Evolutionary conservation across 2,113 vertebrate species (phyloP).

Genomic region (Melierax canorus): DNA sequence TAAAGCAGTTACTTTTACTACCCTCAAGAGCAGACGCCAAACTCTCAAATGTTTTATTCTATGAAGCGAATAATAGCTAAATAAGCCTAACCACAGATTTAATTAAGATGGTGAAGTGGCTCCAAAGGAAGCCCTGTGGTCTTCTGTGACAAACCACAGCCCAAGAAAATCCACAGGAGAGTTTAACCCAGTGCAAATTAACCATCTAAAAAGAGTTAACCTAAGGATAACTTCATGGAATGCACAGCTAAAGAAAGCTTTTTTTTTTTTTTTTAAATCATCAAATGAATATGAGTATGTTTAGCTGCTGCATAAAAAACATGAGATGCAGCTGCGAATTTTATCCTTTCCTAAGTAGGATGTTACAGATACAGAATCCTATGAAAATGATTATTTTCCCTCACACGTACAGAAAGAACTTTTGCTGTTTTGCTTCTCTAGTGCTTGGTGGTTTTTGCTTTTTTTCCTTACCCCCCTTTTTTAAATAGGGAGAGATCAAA

Average conservation of each 20-base stretch:
- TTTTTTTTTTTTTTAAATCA: background rate
- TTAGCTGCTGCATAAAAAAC: background rate
- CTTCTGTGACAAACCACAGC: slow-evolving; percentile 40
- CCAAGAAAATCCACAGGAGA: background rate
- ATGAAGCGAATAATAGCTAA: slow-evolving; percentile 7
- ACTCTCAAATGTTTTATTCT: background rate
- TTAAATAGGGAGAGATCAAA: background rate
- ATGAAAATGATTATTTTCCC: background rate
- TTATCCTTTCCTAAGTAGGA: background rate
- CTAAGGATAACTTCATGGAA: background rate
- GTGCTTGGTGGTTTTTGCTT: background rate
- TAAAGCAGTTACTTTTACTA: background rate
- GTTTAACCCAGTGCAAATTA: background rate
- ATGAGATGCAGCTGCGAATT: background rate
- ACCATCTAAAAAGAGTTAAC: background rate
- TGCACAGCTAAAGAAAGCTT: background rate
- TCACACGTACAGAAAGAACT: background rate
- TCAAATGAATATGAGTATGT: background rate
- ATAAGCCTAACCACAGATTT: slow-evolving; percentile 7
- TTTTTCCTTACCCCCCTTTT: background rate
- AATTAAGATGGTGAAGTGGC: slow-evolving; percentile 6
- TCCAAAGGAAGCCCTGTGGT: slow-evolving; percentile 26
- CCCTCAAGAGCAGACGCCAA: background rate
- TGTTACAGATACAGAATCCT: background rate
- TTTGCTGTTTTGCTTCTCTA: background rate